Evolutionary conservation across 2,113 vertebrate genomes (phyloP), one percentile per base, ranked within the genome.

Genomic region (Chauna torquata): DNA sequence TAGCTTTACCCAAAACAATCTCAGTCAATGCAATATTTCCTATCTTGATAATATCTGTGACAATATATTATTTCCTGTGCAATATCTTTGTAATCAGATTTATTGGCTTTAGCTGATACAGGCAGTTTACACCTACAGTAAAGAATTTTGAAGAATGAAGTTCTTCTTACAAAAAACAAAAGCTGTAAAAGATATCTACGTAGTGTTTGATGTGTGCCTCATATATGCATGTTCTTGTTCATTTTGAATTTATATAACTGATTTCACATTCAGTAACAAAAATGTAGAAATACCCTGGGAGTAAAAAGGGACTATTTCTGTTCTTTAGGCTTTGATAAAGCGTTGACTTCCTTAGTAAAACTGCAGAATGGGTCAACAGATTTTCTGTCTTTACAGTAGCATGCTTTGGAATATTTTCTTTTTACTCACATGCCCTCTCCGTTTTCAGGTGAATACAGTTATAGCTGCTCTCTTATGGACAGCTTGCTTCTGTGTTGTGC

Each of bases 311-410:
- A 82, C 40, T 61, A 5, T 92, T 94, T 94, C 62, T 90, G 50
- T 85, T 96, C 71, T 87, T 87, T 72, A 64, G 55, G 72, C 74
- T 93, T 97, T 91, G 59, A 81, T 93, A 91, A 78, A 10, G 4
- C 23, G 27, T 38, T 94, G 93, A 91, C 74, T 92, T 81, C 49
- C 83, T 77, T 76, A 83, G 74, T 84, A 71, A 94, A 93, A 87
- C 24, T 34, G 85, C 93, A 91, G 54, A 85, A 86, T 55, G 87
- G 78, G 85, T 94, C 92, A 70, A 30, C 70, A 79, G 62, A n/a
- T 97, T 92, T 94, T 59, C 64, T 87, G 61, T 92, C 89, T 92
- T 92, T 88, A 14, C 65, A 55, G 64, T 87, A 91, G 66, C 49
- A 72, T 23, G 61, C 79, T 94, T 88, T 93, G 61, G 82, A 88